Percentiles rank a stretch among this genome's conserved stretches.
Conservation (phyloP, 2,113 vertebrate species). For the Platanista minor region DNA sequence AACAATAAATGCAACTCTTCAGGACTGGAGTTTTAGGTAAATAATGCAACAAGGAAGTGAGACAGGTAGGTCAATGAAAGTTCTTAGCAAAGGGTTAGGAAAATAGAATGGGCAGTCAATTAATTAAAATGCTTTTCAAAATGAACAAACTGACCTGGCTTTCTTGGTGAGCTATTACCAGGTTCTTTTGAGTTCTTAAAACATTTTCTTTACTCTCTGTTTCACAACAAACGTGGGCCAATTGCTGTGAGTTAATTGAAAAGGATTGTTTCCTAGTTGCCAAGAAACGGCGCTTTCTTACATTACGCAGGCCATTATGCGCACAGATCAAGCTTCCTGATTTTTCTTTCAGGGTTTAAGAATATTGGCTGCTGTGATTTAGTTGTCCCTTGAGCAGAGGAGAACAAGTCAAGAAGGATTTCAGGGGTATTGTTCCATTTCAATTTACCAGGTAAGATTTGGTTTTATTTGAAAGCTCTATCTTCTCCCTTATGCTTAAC, state of each 20-base stretch:
- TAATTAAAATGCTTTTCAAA: conserved; percentile 72
- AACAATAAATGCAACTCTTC: background rate
- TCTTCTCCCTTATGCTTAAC: background rate
- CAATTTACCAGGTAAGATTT: conserved; percentile 58
- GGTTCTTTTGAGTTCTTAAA: conserved; percentile 64
- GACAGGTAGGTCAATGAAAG: background rate
- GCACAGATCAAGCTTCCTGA: conserved; percentile 62
- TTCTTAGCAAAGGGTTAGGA: conserved; percentile 42
- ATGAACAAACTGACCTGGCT: conserved; percentile 65
- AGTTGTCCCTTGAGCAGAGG: conserved; percentile 36
- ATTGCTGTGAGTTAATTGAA: conserved; percentile 74
- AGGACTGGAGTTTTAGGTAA: background rate
- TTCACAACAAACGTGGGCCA: conserved; percentile 76
- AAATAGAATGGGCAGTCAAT: conserved; percentile 56
- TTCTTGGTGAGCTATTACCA: conserved; percentile 63
- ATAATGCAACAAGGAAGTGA: background rate
- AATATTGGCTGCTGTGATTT: conserved; percentile 46
- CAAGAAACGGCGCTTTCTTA: conserved; percentile 76
- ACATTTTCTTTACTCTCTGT: conserved; percentile 65
- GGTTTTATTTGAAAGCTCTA: conserved; percentile 50
- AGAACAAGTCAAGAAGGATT: background rate
- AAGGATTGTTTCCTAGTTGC: conserved; percentile 80
- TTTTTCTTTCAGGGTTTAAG: conserved; percentile 66
- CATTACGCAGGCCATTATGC: conserved; percentile 69
- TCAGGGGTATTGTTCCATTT: conserved; percentile 18